Base-by-base conservation (phyloP, 2,113 vertebrate species). In the Atlantisia rogersi region DNA sequence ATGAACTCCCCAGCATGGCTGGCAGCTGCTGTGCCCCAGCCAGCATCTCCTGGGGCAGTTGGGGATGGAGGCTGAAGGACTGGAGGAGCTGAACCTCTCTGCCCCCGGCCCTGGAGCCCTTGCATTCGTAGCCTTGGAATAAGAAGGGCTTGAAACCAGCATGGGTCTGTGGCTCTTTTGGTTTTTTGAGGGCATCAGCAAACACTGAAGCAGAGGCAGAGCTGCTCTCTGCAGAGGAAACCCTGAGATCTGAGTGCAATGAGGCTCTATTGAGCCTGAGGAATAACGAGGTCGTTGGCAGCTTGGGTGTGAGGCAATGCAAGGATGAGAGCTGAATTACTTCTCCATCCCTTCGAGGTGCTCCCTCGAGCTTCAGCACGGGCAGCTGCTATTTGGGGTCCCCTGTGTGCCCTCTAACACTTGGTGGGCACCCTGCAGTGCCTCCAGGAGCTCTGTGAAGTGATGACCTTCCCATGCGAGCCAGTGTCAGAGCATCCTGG, bases 381-480 rank as follows among this genome's bases (percentile, higher is more conserved):
- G 12, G 18, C 50, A 50, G 60, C 7, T 55, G 56, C 21, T 70
- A 8, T 31, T 39, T 79, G 55, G 6, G 37, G 76, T 18, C 9
- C 31, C 11, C 50, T 63, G 18, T 2, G 46, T 5, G 13, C 59
- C 53, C 8, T 35, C 52, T 46, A 18, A 40, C 6, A 4, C 8
- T 31, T 69, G 1, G 0, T 0, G 50, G 31, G 32, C 60, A 56
- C 20, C 82, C 77, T 29, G 53, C 59, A 63, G 75, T 20, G 13
- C 3, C 53, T 42, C 11, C 1, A 9, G 59, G 62, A 76, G 13
- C 52, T 48, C 31, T 7, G n/a, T 5, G 39, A 50, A 26, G 26
- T 0, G 52, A 56, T 4, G 42, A 6, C 15, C 44, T 62, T 59
- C 42, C 46, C 7, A 0, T 17, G 0, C 0, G 14, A 67, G 29